phyloP scores from a whole-genome alignment of 2,797 vertebrate genomes.

The Paedocypris micromegethes region DNA sequence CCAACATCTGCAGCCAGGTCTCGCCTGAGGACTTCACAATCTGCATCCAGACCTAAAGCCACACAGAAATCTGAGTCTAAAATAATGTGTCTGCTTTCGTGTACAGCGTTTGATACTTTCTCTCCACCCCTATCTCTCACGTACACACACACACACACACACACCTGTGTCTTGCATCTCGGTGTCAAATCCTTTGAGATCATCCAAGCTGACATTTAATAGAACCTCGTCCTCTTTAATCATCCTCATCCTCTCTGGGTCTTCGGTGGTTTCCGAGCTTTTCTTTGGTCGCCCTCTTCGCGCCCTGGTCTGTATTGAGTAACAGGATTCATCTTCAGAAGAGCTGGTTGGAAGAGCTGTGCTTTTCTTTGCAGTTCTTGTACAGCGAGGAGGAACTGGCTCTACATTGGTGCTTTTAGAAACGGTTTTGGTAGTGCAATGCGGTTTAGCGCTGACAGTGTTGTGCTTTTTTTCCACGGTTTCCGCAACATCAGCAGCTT shows the following conservation, averaged over 20 bases:
- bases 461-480: constrained; percentile 50
- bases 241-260: constrained; percentile 73
- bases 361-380: constrained; percentile 51
- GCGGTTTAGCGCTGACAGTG: constrained; percentile 38
- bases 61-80: background rate
- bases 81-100: constrained; percentile 6
- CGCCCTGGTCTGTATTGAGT: constrained; percentile 29
- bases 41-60: constrained; percentile 44
- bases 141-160: constrained; percentile 42
- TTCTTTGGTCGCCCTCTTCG: constrained; percentile 57
- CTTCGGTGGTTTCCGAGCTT: constrained; percentile 45
- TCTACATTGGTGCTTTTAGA: constrained; percentile 31
- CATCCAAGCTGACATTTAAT: constrained; percentile 71
- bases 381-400: constrained; percentile 47
- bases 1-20: constrained; percentile 58
- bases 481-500: constrained; percentile 51
- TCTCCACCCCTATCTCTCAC: constrained; percentile 21
- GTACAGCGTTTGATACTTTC: background rate
- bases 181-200: constrained; percentile 66
- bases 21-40: constrained; percentile 72
- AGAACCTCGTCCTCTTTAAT: constrained; percentile 63
- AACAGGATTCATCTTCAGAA: constrained; percentile 58
- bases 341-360: constrained; percentile 31
- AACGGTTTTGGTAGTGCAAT: background rate
- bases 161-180: constrained; percentile 54